Percentiles rank a stretch among this genome's conserved stretches.
These are phyloP conservation scores for Ispidina lecontei DNA, from an alignment of 2,797 vertebrate species.

Conservation along the genomic window DNA sequence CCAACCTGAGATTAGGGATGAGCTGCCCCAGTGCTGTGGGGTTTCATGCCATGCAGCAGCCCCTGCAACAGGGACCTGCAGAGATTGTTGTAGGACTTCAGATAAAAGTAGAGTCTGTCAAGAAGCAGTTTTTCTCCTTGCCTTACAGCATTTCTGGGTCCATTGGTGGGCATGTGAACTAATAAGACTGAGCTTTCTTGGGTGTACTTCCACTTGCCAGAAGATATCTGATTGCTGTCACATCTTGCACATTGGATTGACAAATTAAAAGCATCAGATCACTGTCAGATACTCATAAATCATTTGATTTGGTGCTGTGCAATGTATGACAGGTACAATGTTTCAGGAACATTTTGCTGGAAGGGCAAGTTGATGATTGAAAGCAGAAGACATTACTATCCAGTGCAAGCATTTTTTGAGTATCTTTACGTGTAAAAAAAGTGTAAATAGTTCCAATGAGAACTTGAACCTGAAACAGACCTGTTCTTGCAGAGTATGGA, in stretches of 20 bases:
- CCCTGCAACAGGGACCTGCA: background rate
- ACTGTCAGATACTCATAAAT: background rate
- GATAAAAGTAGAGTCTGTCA: background rate
- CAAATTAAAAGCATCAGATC: background rate
- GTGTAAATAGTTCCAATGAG: background rate
- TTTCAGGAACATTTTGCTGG: background rate
- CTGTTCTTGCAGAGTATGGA: background rate
- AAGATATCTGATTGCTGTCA: background rate
- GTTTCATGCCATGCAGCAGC: background rate
- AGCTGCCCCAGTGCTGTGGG: background rate
- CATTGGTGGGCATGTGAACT: accelerated
- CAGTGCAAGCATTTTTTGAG: background rate
- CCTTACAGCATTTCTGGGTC: background rate
- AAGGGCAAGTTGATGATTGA: background rate
- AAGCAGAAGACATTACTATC: background rate
- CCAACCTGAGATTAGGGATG: accelerated
- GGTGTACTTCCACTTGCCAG: background rate
- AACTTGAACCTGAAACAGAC: background rate
- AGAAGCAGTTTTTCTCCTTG: background rate
- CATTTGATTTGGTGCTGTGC: background rate
- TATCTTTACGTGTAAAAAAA: background rate
- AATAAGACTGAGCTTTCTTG: background rate
- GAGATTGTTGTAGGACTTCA: background rate
- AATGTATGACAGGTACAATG: background rate
- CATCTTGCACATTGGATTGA: background rate